These are phyloP conservation scores for Metaphire vulgaris DNA, from an alignment of 1,140 invertebrate genomes.

Conservation along the genomic window DNA sequence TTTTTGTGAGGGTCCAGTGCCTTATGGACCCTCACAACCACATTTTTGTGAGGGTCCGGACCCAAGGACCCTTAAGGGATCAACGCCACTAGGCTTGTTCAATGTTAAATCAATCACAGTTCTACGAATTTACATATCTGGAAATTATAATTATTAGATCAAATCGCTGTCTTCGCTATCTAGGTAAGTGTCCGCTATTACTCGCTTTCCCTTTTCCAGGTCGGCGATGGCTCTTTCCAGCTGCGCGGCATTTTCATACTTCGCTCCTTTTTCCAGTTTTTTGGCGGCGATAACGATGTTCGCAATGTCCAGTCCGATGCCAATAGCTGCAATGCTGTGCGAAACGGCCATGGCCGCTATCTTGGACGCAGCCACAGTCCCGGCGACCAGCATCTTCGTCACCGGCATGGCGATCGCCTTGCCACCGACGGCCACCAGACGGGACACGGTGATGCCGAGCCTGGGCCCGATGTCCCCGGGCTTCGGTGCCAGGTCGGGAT, in stretches of 20 bases:
- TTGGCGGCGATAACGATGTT: neutral
- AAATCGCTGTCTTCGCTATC: too few relatives aligned
- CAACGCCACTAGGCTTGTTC: too few relatives aligned
- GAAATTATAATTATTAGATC: too few relatives aligned
- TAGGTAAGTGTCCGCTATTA: too few relatives aligned
- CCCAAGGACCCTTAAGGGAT: too few relatives aligned
- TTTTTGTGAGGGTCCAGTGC: too few relatives aligned
- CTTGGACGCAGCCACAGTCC: neutral
- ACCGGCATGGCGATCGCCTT: neutral
- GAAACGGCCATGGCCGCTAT: neutral
- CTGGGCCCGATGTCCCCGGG: neutral
- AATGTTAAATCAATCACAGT: too few relatives aligned
- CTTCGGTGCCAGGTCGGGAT: neutral
- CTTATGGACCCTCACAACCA: too few relatives aligned
- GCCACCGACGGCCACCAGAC: neutral
- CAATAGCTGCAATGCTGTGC: neutral
- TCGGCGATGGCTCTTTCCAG: neutral
- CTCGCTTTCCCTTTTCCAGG: neutral
- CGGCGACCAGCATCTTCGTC: neutral
- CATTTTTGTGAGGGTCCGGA: too few relatives aligned
- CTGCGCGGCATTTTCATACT: neutral
- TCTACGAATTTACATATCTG: too few relatives aligned
- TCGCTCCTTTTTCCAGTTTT: neutral
- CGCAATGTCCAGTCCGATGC: neutral
- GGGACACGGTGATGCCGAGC: neutral